Evolutionary conservation across 1,140 invertebrate species (phyloP), one percentile per base, ranked within the genome.

Genomic region (Drosophila chauvacae): DNA sequence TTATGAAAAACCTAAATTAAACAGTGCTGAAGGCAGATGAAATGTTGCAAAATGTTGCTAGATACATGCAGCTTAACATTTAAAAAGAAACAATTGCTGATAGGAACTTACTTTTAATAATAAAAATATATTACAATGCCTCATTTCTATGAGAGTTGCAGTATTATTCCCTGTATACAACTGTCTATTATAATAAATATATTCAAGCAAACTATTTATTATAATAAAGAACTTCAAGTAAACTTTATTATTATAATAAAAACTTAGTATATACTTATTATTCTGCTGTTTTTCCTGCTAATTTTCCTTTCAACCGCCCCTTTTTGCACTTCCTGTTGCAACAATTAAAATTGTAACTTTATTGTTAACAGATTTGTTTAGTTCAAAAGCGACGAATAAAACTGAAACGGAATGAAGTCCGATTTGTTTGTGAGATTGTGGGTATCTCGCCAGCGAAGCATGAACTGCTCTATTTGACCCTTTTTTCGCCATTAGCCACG

Each of bases 381-480:
- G 66, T 68, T 47, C 4, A 23, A 56, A 56, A 39, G 7, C 3
- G 7, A 41, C 7, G 5, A 33, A 60, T 33, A 47, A 47, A 68
- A 70, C 39, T 37, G 7, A 10, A 57, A 60, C 26, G 58, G 41
- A 72, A 51, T 35, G 28, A 44, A 72, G 44, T 47, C 51, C 20
- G 53, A 72, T 72, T 28, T 58, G 35, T 35, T 47, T 9, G 53
- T 23, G 26, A 72, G 66, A 59, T 72, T 72, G 69, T 35, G 66
- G 53, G 39, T 14, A 72, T 26, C 23, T 51, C 37, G 45, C 3
- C 70, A 72, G 68, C 70, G 44, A 37, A 63, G 47, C 51, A 45
- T 69, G 30, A 58, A 45, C 64, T 48, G 62, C 57, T 56, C 20
- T 48, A 71, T 81, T 81, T 59, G 56, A 60, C 51, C 71, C 61